Conservation (phyloP, 2,888 invertebrate species). For the Listrodromus nycthemerus region DNA sequence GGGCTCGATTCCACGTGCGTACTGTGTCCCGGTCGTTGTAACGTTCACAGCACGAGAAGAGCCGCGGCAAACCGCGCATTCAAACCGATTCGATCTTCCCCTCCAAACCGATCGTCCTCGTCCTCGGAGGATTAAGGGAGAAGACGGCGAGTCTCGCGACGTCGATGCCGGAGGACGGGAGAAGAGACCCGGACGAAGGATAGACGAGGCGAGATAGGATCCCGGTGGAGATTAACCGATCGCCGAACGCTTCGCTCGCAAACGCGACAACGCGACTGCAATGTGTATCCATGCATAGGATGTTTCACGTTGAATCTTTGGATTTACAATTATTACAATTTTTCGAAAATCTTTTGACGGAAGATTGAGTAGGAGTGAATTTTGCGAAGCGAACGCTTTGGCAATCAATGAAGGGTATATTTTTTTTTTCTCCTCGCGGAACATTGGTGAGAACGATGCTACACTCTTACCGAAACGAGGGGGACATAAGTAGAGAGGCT, state of each 20-base stretch:
- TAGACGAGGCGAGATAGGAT: conserved; percentile 51
- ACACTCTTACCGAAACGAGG: too few species aligned
- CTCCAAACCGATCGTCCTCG: conserved; percentile 60
- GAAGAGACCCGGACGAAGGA: conserved; percentile 52
- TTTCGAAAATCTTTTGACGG: too few species aligned
- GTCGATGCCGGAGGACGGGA: conserved; percentile 38
- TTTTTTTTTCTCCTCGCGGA: too few species aligned
- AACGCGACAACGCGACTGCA: conserved; percentile 34
- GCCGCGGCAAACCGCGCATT: conserved; percentile 51
- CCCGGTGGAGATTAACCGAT: conserved; percentile 60
- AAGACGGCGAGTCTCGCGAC: conserved; percentile 38
- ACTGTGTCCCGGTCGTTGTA: conserved; percentile 20
- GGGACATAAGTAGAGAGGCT: too few species aligned
- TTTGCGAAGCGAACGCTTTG: too few species aligned
- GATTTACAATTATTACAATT: too few species aligned
- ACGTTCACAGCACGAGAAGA: conserved; percentile 68
- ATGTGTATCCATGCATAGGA: neutral
- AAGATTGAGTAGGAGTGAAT: too few species aligned
- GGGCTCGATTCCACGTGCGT: conserved; percentile 47
- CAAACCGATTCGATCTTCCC: conserved; percentile 75
- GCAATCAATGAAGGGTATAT: too few species aligned
- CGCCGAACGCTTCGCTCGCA: conserved; percentile 48
- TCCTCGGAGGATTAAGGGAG: conserved; percentile 73
- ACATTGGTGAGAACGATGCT: too few species aligned
- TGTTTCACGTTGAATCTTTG: neutral